phyloP scores from a whole-genome alignment of 2,113 vertebrate species.

The Pterocles burchelli region DNA sequence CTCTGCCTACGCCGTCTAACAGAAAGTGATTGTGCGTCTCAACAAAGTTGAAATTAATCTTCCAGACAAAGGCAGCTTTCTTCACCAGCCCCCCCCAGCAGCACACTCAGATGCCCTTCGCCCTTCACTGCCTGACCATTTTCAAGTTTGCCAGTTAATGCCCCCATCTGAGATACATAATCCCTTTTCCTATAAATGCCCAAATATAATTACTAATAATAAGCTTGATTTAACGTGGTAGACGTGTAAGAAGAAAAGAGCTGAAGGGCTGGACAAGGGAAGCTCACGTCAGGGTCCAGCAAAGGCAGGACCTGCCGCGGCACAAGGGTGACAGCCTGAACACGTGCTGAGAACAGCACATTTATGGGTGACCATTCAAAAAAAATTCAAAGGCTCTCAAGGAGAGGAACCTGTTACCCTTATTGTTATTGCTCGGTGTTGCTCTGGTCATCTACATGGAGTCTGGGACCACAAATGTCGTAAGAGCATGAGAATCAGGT shows the following conservation, averaged over 20 bases:
- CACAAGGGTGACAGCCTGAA: neutral
- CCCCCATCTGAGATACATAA: neutral
- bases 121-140: neutral
- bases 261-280: neutral
- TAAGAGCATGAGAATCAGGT: neutral
- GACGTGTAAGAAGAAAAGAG: neutral
- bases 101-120: slow-evolving; percentile 15
- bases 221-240: slow-evolving; percentile 2
- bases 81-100: slow-evolving; percentile 24
- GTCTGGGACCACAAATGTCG: neutral
- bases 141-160: slow-evolving; percentile 1
- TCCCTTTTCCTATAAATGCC: neutral
- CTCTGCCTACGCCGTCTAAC: slow-evolving; percentile 66
- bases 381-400: neutral
- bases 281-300: neutral
- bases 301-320: neutral
- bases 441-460: neutral
- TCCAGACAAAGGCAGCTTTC: slow-evolving; percentile 75
- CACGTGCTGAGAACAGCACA: neutral
- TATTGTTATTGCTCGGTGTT: neutral
- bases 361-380: neutral
- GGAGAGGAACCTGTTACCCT: neutral
- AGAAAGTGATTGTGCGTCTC: slow-evolving; percentile 76
- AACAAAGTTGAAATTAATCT: slow-evolving; percentile 72
- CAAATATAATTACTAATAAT: neutral